Evolutionary conservation across 2,888 invertebrate species (phyloP), one percentile per base, ranked within the genome.

Genomic region (Thymelicus sylvestris): DNA sequence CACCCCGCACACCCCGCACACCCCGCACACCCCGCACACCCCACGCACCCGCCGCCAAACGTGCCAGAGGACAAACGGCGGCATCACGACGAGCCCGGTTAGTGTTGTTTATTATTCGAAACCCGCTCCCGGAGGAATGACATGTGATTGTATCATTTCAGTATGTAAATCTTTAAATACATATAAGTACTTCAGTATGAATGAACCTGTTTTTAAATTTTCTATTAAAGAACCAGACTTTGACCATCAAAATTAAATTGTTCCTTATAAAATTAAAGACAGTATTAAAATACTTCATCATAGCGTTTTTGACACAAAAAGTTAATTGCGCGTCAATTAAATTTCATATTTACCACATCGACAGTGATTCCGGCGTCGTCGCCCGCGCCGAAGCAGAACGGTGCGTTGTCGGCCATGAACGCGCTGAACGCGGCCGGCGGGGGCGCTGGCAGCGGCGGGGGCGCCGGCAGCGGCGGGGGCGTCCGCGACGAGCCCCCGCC

Each of bases 361-460:
- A 0, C 81, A 87, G 86, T 81, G 69, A 77, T 83, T 47, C 79
- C 81, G 19, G 73, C 79, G 73, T 79, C 81, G 70, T 78, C 81
- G 13, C 74, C 76, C 66, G 78, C 76, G 72, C 77, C 81, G 60
- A 87, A 89, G 72, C 90, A 89, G 81, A 89, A 90, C 80, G 89
- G 89, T 5, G 81, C 88, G 61, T 73, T 85, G 76, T 15, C 38
- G 63, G 31, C 50, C 31, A 74, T 85, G 76, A 44, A 52, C 68
- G 52, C 50, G 60, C 74, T 85, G 75, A 44, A 52, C 68, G 52
- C 50, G 41, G 62, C 12, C 41, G 61, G 78, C 82, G 72, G 77
- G 24, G 74, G 77, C 82, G 73, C 77, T 72, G 80, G 78, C 67
- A 73, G 80, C 3, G 41, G 41, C 0, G 41, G 41, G 8, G 41